phyloP scores from a whole-genome alignment of 2,113 vertebrate genomes.

The Carassius carassius region DNA sequence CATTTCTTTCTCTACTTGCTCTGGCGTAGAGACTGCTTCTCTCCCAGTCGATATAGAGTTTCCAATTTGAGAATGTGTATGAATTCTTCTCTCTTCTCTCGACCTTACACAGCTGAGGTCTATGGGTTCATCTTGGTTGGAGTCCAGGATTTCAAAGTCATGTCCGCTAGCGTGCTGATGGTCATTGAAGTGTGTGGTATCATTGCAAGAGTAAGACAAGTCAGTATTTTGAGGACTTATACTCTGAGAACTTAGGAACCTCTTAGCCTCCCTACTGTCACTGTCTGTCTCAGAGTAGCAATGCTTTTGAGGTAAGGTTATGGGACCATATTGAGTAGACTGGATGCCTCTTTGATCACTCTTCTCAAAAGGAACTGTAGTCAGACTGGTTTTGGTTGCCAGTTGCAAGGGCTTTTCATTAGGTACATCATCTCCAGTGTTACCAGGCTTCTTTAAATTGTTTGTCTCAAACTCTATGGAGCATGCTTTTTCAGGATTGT shows the following conservation, averaged over 20 bases:
- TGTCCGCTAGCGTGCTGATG: slow-evolving; percentile 57
- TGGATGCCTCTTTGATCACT: slow-evolving; percentile 63
- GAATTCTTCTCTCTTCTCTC: slow-evolving; percentile 62
- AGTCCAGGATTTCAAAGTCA: slow-evolving; percentile 79
- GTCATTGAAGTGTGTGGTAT: slow-evolving; percentile 61
- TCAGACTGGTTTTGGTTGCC: slow-evolving; percentile 81
- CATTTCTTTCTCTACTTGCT: slow-evolving; percentile 64
- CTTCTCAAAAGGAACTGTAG: slow-evolving; percentile 71
- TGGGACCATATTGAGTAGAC: slow-evolving; percentile 69
- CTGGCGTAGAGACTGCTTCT: slow-evolving; percentile 54
- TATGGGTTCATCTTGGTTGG: slow-evolving; percentile 91
- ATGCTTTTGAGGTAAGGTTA: slow-evolving; percentile 80
- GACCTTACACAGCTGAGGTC: slow-evolving; percentile 90
- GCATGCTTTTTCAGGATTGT: slow-evolving; percentile 70
- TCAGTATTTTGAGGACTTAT: slow-evolving; percentile 76
- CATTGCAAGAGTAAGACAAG: slow-evolving; percentile 67
- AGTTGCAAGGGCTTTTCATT: slow-evolving; percentile 82
- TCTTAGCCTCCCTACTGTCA: slow-evolving; percentile 77
- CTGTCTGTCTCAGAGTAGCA: slow-evolving; percentile 79
- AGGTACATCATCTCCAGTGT: slow-evolving; percentile 44
- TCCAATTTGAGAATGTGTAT: slow-evolving; percentile 36
- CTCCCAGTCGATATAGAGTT: slow-evolving; percentile 30
- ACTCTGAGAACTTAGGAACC: slow-evolving; percentile 80
- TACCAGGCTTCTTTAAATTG: slow-evolving; percentile 49
- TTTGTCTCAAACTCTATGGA: slow-evolving; percentile 65